These are phyloP conservation scores for Loxodonta africana DNA, from an alignment of 2,113 vertebrate genomes.

Conservation along the genomic window DNA sequence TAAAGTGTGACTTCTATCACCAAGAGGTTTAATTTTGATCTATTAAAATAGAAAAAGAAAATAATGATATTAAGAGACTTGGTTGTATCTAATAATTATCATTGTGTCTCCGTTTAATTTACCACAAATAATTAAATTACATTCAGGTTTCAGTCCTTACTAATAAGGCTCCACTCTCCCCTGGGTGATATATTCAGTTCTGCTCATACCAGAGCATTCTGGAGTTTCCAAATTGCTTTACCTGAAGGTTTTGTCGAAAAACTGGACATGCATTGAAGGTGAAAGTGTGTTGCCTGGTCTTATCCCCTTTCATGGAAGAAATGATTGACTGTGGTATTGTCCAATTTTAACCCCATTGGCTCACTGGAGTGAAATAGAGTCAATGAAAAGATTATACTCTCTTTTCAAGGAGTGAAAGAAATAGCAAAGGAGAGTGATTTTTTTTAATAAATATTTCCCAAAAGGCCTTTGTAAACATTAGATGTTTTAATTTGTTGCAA, in stretches of 20 bases:
- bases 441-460: not conserved
- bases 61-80: not conserved
- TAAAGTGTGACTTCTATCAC: not conserved
- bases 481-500: not conserved
- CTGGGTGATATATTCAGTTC: not conserved
- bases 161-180: not conserved
- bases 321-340: fast-evolving
- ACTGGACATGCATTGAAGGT: not conserved
- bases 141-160: not conserved
- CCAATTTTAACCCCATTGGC: not conserved
- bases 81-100: not conserved
- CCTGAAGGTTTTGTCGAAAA: not conserved
- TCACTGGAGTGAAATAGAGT: not conserved
- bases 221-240: not conserved
- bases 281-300: not conserved
- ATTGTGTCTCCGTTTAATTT: not conserved
- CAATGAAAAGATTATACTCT: not conserved
- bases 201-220: not conserved
- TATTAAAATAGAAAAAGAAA: not conserved
- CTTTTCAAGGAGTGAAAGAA: not conserved
- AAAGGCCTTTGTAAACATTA: not conserved
- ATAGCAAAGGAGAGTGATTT: not conserved
- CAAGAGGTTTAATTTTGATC: not conserved
- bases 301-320: not conserved
- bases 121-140: not conserved